A percentile compares a stretch with the other conserved stretches of the same genome.
These are phyloP conservation scores for Hydrozoanthus gracilis DNA, from an alignment of 92 coral and sea anemone species.

Conservation along the genomic window DNA sequence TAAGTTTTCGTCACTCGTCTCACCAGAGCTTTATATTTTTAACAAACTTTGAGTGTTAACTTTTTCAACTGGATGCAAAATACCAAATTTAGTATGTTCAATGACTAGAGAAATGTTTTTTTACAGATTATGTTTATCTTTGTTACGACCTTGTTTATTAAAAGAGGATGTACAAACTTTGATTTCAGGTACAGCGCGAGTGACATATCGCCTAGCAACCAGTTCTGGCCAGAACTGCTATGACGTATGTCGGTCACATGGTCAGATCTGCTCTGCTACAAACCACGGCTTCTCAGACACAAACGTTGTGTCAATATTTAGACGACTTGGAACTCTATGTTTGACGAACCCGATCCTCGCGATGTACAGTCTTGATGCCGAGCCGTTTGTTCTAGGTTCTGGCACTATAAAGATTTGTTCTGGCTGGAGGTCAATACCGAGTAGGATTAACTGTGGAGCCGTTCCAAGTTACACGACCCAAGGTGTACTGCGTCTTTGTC, in stretches of 20 bases:
- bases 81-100: background rate
- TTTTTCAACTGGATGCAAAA: too few relatives aligned
- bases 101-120: background rate
- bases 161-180: background rate
- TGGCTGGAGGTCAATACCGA: slow-evolving; percentile 34
- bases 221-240: slow-evolving; percentile 12
- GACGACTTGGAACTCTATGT: slow-evolving; percentile 18
- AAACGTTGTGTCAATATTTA: slow-evolving; percentile 20
- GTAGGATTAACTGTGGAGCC: slow-evolving; percentile 24
- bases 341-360: slow-evolving; percentile 22
- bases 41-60: too few relatives aligned
- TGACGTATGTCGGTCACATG: slow-evolving; percentile 15
- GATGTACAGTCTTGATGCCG: slow-evolving; percentile 16
- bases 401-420: slow-evolving; percentile 4
- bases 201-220: slow-evolving; percentile 7
- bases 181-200: slow-evolving; percentile 2
- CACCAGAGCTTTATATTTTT: too few relatives aligned
- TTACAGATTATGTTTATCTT: background rate
- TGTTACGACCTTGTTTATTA: too few relatives aligned
- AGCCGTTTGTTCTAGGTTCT: slow-evolving; percentile 22
- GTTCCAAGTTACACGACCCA: background rate
- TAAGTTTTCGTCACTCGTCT: too few relatives aligned
- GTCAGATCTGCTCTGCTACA: slow-evolving; percentile 20
- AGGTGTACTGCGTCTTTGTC: slow-evolving; percentile 31
- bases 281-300: slow-evolving; percentile 30